phyloP scores from a whole-genome alignment of 2,113 vertebrate genomes.

The Eolophus roseicapilla region DNA sequence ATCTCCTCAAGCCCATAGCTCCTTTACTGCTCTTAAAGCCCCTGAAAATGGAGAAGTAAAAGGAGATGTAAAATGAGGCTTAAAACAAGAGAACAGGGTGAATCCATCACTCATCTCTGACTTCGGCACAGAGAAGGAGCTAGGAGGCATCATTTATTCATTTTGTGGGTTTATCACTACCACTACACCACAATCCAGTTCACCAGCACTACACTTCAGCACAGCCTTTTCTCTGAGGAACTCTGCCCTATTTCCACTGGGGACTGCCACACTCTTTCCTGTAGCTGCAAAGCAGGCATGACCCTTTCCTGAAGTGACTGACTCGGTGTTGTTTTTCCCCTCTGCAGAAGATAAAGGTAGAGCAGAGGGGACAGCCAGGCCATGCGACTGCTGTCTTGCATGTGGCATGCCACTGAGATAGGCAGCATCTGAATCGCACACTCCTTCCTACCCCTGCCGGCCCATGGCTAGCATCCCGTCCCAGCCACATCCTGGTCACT shows the following conservation, averaged over 20 bases:
- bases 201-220: neutral
- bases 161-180: neutral
- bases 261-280: neutral
- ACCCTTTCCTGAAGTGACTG: neutral
- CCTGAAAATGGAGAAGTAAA: neutral
- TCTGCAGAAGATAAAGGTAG: neutral
- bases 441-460: constrained; percentile 4
- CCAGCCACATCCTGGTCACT: neutral
- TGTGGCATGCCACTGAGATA: rapidly evolving
- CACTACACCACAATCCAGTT: neutral
- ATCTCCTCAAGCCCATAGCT: neutral
- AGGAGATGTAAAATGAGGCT: neutral
- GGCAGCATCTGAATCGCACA: neutral
- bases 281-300: neutral
- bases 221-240: neutral
- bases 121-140: neutral
- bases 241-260: neutral
- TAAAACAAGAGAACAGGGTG: neutral
- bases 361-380: neutral
- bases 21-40: neutral
- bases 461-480: rapidly evolving
- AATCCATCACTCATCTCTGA: neutral
- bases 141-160: neutral
- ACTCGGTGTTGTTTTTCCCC: neutral
- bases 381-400: rapidly evolving